A percentile compares a stretch with the other conserved stretches of the same genome.
Conservation (phyloP, 2,797 vertebrate genomes). For the Peromyscus melanophrys region DNA sequence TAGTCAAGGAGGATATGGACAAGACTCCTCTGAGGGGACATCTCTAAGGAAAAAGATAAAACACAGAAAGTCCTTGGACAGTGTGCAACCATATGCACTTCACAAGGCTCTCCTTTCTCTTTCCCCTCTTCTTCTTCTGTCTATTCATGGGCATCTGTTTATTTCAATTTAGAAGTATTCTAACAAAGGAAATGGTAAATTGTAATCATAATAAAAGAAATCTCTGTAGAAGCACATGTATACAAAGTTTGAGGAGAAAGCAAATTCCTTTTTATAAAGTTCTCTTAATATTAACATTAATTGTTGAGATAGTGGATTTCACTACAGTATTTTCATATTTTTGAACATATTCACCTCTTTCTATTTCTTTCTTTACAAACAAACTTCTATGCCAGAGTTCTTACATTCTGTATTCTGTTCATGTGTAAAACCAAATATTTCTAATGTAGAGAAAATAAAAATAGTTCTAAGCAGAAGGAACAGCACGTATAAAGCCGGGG, state of each 20-base stretch:
- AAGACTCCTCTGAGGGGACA: neutral
- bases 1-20: neutral
- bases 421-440: conserved; percentile 1
- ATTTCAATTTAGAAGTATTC: conserved; percentile 39
- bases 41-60: neutral
- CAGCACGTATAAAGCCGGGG: neutral
- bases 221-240: neutral
- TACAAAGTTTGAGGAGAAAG: neutral
- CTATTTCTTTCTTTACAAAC: neutral
- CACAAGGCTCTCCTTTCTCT: neutral
- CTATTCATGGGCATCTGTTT: conserved; percentile 12
- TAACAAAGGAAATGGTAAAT: conserved; percentile 32
- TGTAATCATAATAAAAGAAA: neutral
- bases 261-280: neutral
- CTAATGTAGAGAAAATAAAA: neutral
- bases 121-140: neutral
- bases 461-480: neutral
- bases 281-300: neutral
- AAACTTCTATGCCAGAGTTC: neutral
- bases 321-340: neutral
- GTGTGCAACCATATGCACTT: neutral
- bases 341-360: neutral
- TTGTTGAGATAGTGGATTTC: neutral
- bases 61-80: neutral
- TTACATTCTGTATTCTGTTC: neutral